Base-by-base conservation (phyloP, 1,140 invertebrate genomes). In the Lepidurus apus region DNA sequence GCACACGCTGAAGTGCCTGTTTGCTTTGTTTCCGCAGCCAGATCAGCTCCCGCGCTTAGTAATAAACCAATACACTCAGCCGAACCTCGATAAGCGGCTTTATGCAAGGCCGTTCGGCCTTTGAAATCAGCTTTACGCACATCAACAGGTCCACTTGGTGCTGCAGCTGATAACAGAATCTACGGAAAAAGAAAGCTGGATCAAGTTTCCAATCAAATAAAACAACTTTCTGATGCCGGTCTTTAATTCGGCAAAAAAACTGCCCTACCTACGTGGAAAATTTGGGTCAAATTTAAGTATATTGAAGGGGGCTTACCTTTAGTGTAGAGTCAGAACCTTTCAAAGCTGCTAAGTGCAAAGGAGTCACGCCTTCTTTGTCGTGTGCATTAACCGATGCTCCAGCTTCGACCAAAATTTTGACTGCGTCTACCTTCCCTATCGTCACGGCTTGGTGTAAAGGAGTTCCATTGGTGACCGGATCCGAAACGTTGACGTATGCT, bases 401-500 rank as follows among this genome's bases (percentile, higher is more conserved):
- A 44, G 87, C 84, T 2, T 86, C 82, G 1, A 90, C 81, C 6
- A 90, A 83, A 45, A 86, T 83, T 47, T 87, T 85, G 4, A 89
- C 87, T 77, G 87, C 88, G 17, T 87, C 86, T 21, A 86, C 81
- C 77, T 87, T 87, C 8, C 87, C 86, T 9, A 87, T 82, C 79
- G 85, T 86, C 45, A 88, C 88, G 6, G 90, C 89, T 42, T 89
- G 86, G 81, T 91, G 89, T 11, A 91, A 83, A 34, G 90, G 88
- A 3, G 89, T 90, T 26, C 80, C 81, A 13, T 81, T 80, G 43
- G 83, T 82, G 26, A 82, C 80, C 6, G 81, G 79, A 43, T 83
- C 80, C 44, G 80, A 76, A 21, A 79, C 81, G 75, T 83, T 83
- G 17, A 82, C 81, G 34, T 82, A 65, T 73, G 83, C 82, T 0